Conservation (phyloP, 2,888 invertebrate genomes). For the Drosophila imparisetae region DNA sequence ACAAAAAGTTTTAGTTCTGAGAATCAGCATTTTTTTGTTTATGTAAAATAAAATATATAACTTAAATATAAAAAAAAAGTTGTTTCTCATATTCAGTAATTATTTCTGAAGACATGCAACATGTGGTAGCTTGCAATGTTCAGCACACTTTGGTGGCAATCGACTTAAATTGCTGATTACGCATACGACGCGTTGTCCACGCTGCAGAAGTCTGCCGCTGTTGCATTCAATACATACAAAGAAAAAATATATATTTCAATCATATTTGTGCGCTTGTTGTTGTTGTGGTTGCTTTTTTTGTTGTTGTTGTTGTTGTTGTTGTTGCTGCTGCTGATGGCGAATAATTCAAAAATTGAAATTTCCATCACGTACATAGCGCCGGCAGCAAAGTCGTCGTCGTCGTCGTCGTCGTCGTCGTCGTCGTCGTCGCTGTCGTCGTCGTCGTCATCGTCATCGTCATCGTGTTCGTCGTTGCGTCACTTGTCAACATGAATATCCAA, state of each 20-base stretch:
- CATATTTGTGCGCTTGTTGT: conserved; percentile 32
- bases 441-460: neutral
- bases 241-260: conserved; percentile 58
- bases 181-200: conserved; percentile 36
- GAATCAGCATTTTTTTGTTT: neutral
- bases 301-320: conserved; percentile 15
- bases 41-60: neutral
- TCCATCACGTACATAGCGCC: conserved; percentile 68
- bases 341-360: conserved; percentile 72
- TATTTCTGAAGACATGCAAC: neutral
- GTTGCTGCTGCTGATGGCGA: conserved; percentile 26
- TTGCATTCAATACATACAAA: conserved; percentile 19
- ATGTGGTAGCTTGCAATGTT: conserved; percentile 1
- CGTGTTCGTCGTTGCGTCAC: conserved; percentile 51
- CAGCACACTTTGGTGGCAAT: conserved; percentile 60
- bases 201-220: neutral
- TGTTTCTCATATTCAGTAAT: no score
- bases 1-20: neutral
- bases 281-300: conserved; percentile 8
- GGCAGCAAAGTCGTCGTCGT: conserved; percentile 40
- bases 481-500: conserved; percentile 79
- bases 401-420: neutral
- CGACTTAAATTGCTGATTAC: conserved; percentile 73
- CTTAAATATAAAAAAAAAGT: rapidly evolving
- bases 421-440: neutral